Evolutionary conservation across 2,113 vertebrate species (phyloP).

Genomic region (Carettochelys insculpta): DNA sequence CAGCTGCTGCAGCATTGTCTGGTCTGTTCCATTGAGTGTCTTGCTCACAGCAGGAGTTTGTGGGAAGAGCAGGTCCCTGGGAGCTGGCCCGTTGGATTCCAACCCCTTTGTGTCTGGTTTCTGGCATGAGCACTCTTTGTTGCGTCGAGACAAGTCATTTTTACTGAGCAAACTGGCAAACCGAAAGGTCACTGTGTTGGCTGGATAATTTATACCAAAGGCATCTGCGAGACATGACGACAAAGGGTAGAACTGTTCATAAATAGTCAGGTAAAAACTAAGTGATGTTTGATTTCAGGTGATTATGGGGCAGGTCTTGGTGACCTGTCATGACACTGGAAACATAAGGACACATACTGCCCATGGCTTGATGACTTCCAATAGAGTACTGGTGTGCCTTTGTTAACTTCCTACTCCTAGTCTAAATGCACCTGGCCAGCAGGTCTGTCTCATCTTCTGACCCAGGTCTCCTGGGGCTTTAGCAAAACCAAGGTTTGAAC

Average conservation of each 20-base stretch:
- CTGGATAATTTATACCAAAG: conserved; percentile 45
- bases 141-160: neutral
- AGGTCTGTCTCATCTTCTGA: neutral
- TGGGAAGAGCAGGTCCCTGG: neutral
- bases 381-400: neutral
- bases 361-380: neutral
- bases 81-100: neutral
- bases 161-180: conserved; percentile 55
- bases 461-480: neutral
- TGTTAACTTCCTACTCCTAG: neutral
- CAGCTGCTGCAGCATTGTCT: neutral
- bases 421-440: neutral
- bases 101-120: neutral
- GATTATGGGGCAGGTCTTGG: neutral
- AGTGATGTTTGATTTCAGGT: neutral
- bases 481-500: neutral
- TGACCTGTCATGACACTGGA: neutral
- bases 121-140: neutral
- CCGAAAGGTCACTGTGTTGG: conserved; percentile 51
- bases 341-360: neutral
- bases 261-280: neutral
- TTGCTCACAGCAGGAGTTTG: neutral
- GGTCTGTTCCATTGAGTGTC: rapidly evolving
- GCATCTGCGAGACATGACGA: neutral
- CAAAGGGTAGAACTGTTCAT: neutral